A percentile compares a stretch with the other conserved stretches of the same genome.
phyloP scores from a whole-genome alignment of 2,888 invertebrate species.

The Harpagoxenus sublaevis region DNA sequence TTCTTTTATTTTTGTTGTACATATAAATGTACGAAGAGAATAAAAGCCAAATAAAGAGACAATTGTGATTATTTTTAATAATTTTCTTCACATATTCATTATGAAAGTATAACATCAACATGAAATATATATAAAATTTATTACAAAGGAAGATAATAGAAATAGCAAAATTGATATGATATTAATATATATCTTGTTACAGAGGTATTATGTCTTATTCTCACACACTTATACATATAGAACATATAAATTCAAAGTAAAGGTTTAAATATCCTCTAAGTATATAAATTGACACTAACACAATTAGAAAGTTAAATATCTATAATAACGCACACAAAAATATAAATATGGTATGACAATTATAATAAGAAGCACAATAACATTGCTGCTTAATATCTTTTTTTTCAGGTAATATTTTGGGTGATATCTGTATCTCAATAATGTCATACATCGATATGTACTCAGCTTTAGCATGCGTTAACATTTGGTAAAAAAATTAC shows the following conservation, averaged over 20 bases:
- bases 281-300: not conserved
- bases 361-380: slow-evolving; percentile 10
- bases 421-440: not conserved
- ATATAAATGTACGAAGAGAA: slow-evolving; percentile 38
- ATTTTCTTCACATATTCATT: not conserved
- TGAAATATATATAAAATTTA: slow-evolving; percentile 6
- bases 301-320: slow-evolving; percentile 7
- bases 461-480: slow-evolving; percentile 19
- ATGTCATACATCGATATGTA: slow-evolving; percentile 30
- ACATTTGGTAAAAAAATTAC: not conserved
- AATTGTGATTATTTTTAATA: not conserved
- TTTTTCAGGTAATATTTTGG: not conserved
- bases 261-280: slow-evolving; percentile 11
- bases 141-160: not conserved
- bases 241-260: not conserved
- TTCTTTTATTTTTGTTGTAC: slow-evolving; percentile 31
- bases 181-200: not conserved
- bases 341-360: not conserved
- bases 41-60: not conserved
- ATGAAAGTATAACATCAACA: not conserved
- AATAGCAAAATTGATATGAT: not conserved
- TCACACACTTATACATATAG: not conserved
- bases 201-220: not conserved
- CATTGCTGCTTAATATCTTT: not conserved
- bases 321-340: not conserved